Base-by-base conservation (phyloP, 1,140 invertebrate genomes). In the Tetramorium alpestre region DNA sequence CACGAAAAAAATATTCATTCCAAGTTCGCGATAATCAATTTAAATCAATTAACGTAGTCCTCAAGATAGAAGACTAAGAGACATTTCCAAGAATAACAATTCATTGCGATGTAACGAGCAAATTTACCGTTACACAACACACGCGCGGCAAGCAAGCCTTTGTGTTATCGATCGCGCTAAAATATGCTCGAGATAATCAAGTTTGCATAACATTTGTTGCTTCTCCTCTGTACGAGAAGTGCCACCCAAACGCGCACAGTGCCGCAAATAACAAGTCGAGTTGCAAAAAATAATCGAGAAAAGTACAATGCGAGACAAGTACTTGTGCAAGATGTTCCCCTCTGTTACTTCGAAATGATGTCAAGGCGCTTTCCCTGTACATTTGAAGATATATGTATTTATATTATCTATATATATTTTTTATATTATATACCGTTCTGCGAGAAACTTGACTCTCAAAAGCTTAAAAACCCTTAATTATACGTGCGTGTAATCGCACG, bases 161-260 rank as follows among this genome's bases (percentile, higher is more conserved):
- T 84, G 69, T 75, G 69, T 73, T 84, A 75, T 84, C 64, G 65
- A 81, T 81, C 69, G 80, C 25, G 41, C 67, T 73, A 82, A 82
- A 73, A 82, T 82, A 82, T 56, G 69, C 69, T 84, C 41, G 25
- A 72, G 69, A 84, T 84, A 84, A 84, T 84, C 80, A 84, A 84
- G 80, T 84, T 84, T 73, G 80, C 54, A 54, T 75, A 84, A 84
- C 69, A 75, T 84, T 84, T 75, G 80, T 84, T 84, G 72, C 69
- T 73, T 84, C 56, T 47, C 18, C 11, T 73, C 11, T 49, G 69
- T 49, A 25, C 41, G 54, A 67, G n/a, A 67, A 44, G 41, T 67
- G 64, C n/a, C 38, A 75, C 18, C 38, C 54, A 47, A 81, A 82
- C 41, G 38, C 33, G 33, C 33, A 33, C 38, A 41, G 3, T 56